Base-by-base conservation (phyloP, 2,797 vertebrate genomes). In the Bradypodion ventrale region DNA sequence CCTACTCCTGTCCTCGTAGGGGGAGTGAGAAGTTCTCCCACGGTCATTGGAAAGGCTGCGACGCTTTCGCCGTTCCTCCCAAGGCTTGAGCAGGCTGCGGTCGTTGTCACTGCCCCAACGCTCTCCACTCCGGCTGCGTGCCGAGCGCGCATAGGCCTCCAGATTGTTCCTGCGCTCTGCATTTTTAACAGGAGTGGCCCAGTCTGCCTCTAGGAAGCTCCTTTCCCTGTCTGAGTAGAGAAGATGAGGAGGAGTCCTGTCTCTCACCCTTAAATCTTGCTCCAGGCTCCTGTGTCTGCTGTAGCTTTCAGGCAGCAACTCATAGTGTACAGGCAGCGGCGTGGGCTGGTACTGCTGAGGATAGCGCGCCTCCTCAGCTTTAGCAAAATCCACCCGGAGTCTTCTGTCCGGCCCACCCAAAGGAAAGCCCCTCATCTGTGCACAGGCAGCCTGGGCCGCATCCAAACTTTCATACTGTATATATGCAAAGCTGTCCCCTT, bases 401-500 rank as follows among this genome's bases (percentile, higher is more conserved):
- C 98, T 95, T 4, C 98, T 96, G 86, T 98, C 98, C 0, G 98
- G 97, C 0, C 98, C 98, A 0, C 98, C 98, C 85, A 99, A 63
- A 0, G 98, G 97, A 40, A 99, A 99, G 13, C 98, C 98, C 83
- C 98, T 95, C 98, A 99, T 99, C 91, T 99, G 98, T 0, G 97
- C 97, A 5, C 98, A 99, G 86, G 98, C 98, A 0, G 98, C 98
- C 92, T 99, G 98, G 0, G 98, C 97, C 0, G 98, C 98, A 0
- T 99, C 98, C 95, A 99, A 52, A 84, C 98, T 99, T 68, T 99
- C 98, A 0, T 99, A 99, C 91, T 99, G 98, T 81, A 99, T 98
- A 76, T 99, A 99, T 0, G 98, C 98, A 76, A 98, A 99, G 82
- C 95, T 99, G 94, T 99, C 98, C 0, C 98, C 98, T 87, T 99